These are phyloP conservation scores for Xestia sexstrigata DNA, from an alignment of 2,888 invertebrate genomes.

Conservation along the genomic window DNA sequence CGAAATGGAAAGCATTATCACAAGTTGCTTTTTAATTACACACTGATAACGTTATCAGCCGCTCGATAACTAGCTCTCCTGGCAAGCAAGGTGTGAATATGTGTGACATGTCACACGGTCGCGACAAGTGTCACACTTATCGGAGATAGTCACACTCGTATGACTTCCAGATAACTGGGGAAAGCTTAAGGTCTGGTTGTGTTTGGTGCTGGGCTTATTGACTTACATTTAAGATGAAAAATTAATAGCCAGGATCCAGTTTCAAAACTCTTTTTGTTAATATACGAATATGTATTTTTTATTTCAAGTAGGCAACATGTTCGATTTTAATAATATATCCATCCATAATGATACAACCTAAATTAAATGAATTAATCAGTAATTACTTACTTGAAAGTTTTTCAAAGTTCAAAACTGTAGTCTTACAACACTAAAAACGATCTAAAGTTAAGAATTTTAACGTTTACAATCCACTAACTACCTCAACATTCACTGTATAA, in stretches of 20 bases:
- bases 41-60: slow-evolving; percentile 62
- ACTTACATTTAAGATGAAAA: neutral
- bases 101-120: neutral
- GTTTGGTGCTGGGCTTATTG: neutral
- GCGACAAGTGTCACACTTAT: slow-evolving; percentile 17
- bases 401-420: slow-evolving; percentile 14
- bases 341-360: neutral
- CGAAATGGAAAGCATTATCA: slow-evolving; percentile 58
- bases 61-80: slow-evolving; percentile 55
- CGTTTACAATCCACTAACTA: slow-evolving; percentile 39
- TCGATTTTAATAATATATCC: neutral
- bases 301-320: neutral
- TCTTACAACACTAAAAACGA: slow-evolving; percentile 29
- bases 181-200: slow-evolving; percentile 6
- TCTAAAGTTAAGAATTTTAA: slow-evolving; percentile 11
- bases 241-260: neutral
- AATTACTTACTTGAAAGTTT: slow-evolving; percentile 53
- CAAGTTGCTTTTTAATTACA: slow-evolving; percentile 65
- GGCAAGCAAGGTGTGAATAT: neutral
- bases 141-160: slow-evolving; percentile 50
- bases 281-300: neutral
- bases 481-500: slow-evolving; percentile 51
- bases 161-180: neutral
- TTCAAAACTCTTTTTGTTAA: neutral
- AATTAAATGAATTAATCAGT: neutral